phyloP scores from a whole-genome alignment of 2,888 invertebrate genomes.

The Aporophyla nigra region DNA sequence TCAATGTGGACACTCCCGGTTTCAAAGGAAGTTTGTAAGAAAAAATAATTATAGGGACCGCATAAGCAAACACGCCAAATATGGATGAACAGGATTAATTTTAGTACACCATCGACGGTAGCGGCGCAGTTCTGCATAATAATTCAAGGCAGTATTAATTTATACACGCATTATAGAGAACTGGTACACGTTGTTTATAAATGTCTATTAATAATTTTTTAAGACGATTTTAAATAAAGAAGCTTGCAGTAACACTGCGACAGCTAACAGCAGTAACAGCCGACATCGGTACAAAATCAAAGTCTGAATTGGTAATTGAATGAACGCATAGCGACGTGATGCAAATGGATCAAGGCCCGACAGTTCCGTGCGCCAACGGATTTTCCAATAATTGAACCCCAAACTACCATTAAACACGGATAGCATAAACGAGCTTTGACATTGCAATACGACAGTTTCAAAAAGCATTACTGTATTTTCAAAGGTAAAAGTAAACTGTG shows the following conservation, averaged over 20 bases:
- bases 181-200: conserved; percentile 50
- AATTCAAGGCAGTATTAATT: conserved; percentile 74
- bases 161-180: conserved; percentile 69
- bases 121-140: conserved; percentile 69
- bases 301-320: conserved; percentile 58
- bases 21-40: conserved; percentile 72
- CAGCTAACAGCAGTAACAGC: conserved; percentile 17
- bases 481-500: conserved; percentile 21
- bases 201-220: conserved; percentile 47
- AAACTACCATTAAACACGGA: conserved; percentile 67
- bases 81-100: conserved; percentile 75
- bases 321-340: conserved; percentile 67
- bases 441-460: conserved; percentile 48
- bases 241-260: not conserved
- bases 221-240: conserved; percentile 29
- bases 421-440: conserved; percentile 46
- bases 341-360: conserved; percentile 69
- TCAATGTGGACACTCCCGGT: conserved; percentile 69
- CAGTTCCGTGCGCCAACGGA: conserved; percentile 70
- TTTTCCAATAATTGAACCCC: conserved; percentile 80
- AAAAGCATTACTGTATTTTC: conserved; percentile 23
- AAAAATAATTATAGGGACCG: conserved; percentile 75
- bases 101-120: conserved; percentile 70
- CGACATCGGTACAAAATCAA: conserved; percentile 53
- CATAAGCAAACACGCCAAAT: conserved; percentile 75